Conservation (phyloP, 2,113 vertebrate genomes). For the Barbus barbus region DNA sequence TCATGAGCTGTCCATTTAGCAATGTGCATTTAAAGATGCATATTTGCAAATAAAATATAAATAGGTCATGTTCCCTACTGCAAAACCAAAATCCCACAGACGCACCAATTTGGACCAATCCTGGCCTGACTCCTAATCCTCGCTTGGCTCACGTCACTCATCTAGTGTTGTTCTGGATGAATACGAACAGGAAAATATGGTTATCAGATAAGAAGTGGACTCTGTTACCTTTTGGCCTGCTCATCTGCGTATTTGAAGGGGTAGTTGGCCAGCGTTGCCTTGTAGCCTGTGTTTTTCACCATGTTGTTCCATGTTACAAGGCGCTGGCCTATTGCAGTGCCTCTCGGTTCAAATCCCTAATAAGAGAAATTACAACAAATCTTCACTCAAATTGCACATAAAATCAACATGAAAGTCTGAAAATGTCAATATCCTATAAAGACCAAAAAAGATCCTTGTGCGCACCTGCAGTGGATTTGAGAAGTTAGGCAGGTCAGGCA, state of each 20-base stretch:
- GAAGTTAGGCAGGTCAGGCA: constrained; percentile 95
- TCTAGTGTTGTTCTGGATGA: constrained; percentile 1
- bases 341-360: constrained; percentile 96
- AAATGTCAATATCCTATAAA: not conserved
- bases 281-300: constrained; percentile 99
- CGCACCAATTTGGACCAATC: not conserved
- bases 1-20: not conserved
- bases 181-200: not conserved
- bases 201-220: constrained; percentile 8
- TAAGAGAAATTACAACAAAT: constrained; percentile 31
- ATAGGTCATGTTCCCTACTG: not conserved
- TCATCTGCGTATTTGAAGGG: constrained; percentile 98
- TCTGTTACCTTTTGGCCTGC: constrained; percentile 91
- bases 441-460: not conserved
- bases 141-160: not conserved
- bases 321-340: constrained; percentile 94
- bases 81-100: not conserved
- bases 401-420: too few relatives aligned
- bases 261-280: constrained; percentile 96
- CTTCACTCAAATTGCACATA: not conserved
- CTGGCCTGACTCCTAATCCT: not conserved
- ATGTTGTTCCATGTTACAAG: constrained; percentile 99
- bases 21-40: not conserved
- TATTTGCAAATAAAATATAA: not conserved
- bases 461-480: constrained; percentile 95